A percentile compares a stretch with the other conserved stretches of the same genome.
phyloP scores from a whole-genome alignment of 2,797 vertebrate genomes.

The Melanogrammus aeglefinus region DNA sequence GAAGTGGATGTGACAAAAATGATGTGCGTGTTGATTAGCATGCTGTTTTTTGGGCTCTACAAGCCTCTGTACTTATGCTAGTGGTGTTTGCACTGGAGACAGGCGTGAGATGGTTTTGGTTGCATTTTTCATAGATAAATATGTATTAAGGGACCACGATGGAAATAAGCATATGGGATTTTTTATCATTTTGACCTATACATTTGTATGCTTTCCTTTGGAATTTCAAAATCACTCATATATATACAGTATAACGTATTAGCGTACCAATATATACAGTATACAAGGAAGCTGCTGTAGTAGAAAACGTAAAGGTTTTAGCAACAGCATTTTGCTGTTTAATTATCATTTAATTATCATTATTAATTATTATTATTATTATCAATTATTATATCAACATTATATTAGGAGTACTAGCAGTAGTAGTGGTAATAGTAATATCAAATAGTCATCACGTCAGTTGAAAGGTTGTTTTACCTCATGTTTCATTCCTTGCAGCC shows the following conservation, averaged over 20 bases:
- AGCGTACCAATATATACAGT: not conserved
- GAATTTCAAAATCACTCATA: too few species aligned
- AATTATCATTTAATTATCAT: not conserved
- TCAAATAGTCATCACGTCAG: not conserved
- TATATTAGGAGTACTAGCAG: not conserved
- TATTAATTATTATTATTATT: not conserved
- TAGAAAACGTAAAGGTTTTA: not conserved
- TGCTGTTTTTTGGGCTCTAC: constrained; percentile 35
- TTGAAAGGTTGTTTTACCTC: too few species aligned
- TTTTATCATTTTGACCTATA: too few species aligned
- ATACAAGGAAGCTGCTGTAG: not conserved
- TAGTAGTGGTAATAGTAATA: not conserved
- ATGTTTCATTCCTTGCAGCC: too few species aligned
- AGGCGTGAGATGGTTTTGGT: not conserved
- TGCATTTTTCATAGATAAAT: not conserved
- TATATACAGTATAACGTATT: not conserved
- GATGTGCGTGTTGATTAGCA: constrained; percentile 68
- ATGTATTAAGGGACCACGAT: too few species aligned
- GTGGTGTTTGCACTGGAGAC: constrained; percentile 47
- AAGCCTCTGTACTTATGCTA: constrained; percentile 52
- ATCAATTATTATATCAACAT: not conserved
- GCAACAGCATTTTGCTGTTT: not conserved
- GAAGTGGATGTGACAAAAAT: constrained; percentile 64
- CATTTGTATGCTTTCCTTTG: too few species aligned
- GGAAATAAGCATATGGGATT: too few species aligned